phyloP scores from a whole-genome alignment of 2,888 invertebrate genomes.

The Microchrysa polita region DNA sequence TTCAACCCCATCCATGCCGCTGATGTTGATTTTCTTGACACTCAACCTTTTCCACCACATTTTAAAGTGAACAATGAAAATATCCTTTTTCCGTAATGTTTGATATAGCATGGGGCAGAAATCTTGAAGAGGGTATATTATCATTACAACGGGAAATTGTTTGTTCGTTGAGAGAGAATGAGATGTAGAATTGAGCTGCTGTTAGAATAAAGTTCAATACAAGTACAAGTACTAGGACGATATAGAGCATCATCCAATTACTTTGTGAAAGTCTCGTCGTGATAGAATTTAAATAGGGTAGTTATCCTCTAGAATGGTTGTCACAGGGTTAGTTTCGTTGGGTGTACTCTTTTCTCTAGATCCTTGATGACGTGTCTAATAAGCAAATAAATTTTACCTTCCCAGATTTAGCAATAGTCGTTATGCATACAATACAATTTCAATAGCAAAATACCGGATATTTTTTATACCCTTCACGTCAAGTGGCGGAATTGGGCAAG shows the following conservation, averaged over 20 bases:
- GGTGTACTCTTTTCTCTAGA: too few relatives aligned
- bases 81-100: constrained; percentile 39
- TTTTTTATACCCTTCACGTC: too few relatives aligned
- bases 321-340: not conserved
- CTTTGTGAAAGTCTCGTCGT: constrained; percentile 37
- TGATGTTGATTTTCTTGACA: not conserved
- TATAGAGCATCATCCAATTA: constrained; percentile 43
- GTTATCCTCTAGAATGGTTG: constrained; percentile 32
- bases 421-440: too few relatives aligned
- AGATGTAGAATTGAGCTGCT: too few relatives aligned
- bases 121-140: constrained; percentile 36
- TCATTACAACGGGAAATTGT: constrained; percentile 25
- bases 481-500: too few relatives aligned
- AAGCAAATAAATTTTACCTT: too few relatives aligned
- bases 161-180: not conserved
- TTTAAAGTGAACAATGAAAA: constrained; percentile 41
- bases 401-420: too few relatives aligned
- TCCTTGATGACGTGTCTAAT: too few relatives aligned
- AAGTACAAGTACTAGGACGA: too few relatives aligned
- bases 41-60: constrained; percentile 29
- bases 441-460: too few relatives aligned
- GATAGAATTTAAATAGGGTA: constrained; percentile 41
- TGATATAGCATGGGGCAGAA: constrained; percentile 1
- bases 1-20: not conserved
- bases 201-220: constrained; percentile 11